phyloP scores from a whole-genome alignment of 2,797 vertebrate genomes.

The Rhynchotus rufescens region DNA sequence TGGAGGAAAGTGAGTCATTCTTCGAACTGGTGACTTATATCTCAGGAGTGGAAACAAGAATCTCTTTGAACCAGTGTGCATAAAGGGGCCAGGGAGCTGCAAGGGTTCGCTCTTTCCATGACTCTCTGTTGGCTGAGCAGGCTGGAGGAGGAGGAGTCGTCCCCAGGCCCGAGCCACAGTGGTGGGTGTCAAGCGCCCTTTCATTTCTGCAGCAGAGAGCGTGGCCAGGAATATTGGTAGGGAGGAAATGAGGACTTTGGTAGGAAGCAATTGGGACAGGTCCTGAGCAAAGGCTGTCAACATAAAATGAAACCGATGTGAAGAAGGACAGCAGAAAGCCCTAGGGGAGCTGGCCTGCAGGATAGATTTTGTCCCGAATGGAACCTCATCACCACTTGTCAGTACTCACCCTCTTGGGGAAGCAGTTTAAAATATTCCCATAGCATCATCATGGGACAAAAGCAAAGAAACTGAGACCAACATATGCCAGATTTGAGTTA shows the following conservation, averaged over 20 bases:
- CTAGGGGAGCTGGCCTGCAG: no score
- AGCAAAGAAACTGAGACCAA: neutral
- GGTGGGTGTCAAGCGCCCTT: neutral
- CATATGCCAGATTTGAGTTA: neutral
- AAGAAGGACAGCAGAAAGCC: neutral
- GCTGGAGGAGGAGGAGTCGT: neutral
- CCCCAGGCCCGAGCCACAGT: accelerated
- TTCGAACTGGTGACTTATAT: neutral
- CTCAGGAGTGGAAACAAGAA: neutral
- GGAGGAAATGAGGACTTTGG: neutral
- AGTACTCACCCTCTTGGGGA: neutral
- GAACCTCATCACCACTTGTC: neutral
- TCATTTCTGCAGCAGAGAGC: neutral
- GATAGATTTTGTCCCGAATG: neutral
- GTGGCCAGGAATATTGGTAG: neutral
- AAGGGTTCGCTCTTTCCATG: neutral
- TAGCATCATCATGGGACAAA: accelerated
- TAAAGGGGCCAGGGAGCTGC: neutral
- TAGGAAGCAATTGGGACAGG: neutral
- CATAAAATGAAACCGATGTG: neutral
- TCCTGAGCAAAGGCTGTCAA: neutral
- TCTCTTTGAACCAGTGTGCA: neutral
- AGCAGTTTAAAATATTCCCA: neutral
- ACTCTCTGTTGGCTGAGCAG: neutral
- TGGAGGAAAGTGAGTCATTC: neutral